Percentiles rank a stretch among this genome's conserved stretches.
These are phyloP conservation scores for Erythrocercus mccallii DNA, from an alignment of 2,113 vertebrate species.

Conservation along the genomic window DNA sequence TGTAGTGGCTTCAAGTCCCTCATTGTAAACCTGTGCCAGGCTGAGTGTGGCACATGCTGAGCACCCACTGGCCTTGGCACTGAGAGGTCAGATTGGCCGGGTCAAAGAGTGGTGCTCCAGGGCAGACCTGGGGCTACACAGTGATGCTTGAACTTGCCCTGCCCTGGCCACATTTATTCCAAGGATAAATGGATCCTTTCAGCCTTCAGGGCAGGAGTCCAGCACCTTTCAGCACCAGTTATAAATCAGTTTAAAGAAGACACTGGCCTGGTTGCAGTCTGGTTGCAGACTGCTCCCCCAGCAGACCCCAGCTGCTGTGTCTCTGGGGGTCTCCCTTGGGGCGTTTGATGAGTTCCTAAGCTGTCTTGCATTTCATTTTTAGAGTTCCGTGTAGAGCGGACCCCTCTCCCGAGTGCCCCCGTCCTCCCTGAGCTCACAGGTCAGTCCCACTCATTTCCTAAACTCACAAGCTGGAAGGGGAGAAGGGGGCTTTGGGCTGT, in stretches of 20 bases:
- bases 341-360: slow-evolving; percentile 69
- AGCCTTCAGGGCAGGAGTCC: background rate
- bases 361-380: slow-evolving; percentile 91
- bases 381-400: slow-evolving; percentile 99
- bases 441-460: slow-evolving; percentile 84
- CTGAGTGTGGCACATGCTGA: background rate
- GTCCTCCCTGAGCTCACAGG: slow-evolving; percentile 99
- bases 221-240: slow-evolving; percentile 58
- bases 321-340: slow-evolving; percentile 12
- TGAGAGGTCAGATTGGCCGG: background rate
- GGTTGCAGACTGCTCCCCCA: background rate
- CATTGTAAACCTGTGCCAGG: background rate
- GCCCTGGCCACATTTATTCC: background rate
- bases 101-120: background rate
- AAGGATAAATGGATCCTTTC: background rate
- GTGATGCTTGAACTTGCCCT: background rate
- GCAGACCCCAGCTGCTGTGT: background rate
- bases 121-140: background rate
- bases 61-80: background rate
- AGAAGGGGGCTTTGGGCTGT: slow-evolving; percentile 57
- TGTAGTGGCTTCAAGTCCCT: background rate
- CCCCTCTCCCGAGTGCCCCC: slow-evolving; percentile 99
- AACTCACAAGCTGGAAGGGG: slow-evolving; percentile 79
- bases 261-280: background rate
- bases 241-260: background rate